These are phyloP conservation scores for Acanthacorydalis orientalis DNA, from an alignment of 2,888 invertebrate genomes.

Conservation along the genomic window DNA sequence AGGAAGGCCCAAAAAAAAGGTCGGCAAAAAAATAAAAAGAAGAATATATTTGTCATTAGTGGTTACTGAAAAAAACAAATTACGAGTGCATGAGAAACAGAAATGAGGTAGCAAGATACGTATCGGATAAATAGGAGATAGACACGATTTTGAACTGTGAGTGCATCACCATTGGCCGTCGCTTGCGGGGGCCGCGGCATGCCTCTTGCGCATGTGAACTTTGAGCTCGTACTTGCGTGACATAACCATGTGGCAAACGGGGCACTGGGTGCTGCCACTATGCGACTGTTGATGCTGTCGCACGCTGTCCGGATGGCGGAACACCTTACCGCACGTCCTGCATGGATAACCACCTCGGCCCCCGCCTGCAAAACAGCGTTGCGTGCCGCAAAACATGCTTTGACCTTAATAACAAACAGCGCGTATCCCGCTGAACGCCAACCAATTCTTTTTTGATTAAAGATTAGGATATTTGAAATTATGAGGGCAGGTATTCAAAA, in stretches of 20 bases:
- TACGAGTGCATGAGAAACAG: no score
- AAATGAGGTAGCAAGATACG: no score
- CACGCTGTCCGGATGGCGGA: constrained; percentile 31
- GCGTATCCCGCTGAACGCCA: no score
- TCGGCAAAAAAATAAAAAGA: no score
- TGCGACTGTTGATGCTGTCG: constrained; percentile 33
- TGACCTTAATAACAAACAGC: no score
- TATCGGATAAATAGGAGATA: no score
- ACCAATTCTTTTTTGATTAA: no score
- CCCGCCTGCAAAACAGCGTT: background rate
- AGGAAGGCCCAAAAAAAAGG: no score
- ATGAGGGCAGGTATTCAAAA: no score
- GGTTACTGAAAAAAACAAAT: background rate
- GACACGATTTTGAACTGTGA: background rate
- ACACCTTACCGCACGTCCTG: constrained; percentile 29
- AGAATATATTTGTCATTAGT: background rate
- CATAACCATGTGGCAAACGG: constrained; percentile 29
- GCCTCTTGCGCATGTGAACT: constrained; percentile 13
- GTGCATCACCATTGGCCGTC: background rate
- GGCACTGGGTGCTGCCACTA: constrained; percentile 30
- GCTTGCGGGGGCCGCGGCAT: constrained; percentile 8
- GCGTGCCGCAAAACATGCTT: no score
- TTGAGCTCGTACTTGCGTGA: constrained; percentile 23
- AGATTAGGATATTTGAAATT: no score
- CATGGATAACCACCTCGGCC: constrained; percentile 16